phyloP scores from a whole-genome alignment of 1,140 invertebrate species.

The Procambarus clarkii region DNA sequence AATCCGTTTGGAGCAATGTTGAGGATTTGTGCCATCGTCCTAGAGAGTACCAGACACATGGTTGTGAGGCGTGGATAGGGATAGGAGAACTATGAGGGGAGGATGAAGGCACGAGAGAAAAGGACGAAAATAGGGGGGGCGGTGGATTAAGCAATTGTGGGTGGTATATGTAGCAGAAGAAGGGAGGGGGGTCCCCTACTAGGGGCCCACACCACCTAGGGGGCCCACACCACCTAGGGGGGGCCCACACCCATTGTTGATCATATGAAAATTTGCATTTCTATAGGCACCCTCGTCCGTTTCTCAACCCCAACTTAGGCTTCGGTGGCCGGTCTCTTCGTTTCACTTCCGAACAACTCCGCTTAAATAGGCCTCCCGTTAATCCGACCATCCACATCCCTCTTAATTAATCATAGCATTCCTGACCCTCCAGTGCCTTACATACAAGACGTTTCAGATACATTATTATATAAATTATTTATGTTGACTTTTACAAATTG shows the following conservation, averaged over 20 bases:
- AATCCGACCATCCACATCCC: neutral
- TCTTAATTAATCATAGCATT: too few species aligned
- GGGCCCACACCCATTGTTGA: neutral
- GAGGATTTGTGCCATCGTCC: too few species aligned
- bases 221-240: neutral
- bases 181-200: neutral
- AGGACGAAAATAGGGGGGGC: neutral
- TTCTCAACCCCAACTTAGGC: neutral
- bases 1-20: too few species aligned
- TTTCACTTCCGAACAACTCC: neutral
- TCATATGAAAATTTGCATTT: conserved; percentile 3
- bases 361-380: neutral
- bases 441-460: too few species aligned
- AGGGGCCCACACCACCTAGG: too few species aligned
- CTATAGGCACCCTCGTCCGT: neutral
- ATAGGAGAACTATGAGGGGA: neutral
- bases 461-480: too few species aligned
- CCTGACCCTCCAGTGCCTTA: too few species aligned
- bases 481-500: too few species aligned
- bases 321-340: neutral
- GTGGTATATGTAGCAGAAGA: neutral
- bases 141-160: conserved; percentile 3
- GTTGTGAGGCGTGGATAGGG: too few species aligned
- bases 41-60: too few species aligned
- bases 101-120: neutral